Percentiles rank a stretch among this genome's conserved stretches.
phyloP scores from a whole-genome alignment of 1,140 invertebrate genomes.

The Bathynomus jamesi region DNA sequence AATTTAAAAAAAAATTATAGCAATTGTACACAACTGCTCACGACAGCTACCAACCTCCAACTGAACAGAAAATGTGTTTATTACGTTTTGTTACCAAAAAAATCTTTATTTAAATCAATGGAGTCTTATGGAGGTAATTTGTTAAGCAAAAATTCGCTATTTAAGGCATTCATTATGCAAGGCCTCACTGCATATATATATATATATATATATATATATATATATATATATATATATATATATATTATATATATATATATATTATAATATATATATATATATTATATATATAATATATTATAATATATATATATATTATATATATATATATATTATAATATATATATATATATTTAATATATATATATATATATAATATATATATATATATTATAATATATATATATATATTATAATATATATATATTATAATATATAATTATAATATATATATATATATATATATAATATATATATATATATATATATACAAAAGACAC shows the following conservation, averaged over 20 bases:
- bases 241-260: not conserved
- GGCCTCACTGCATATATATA: not conserved
- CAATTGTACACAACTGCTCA: too few relatives aligned
- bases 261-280: not conserved
- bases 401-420: not conserved
- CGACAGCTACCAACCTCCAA: too few relatives aligned
- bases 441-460: not conserved
- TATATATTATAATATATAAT: not conserved
- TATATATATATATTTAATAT: not conserved
- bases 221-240: slow-evolving; percentile 2
- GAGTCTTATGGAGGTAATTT: too few relatives aligned
- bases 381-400: not conserved
- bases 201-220: slow-evolving; percentile 2
- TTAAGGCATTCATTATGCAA: too few relatives aligned
- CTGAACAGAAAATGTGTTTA: too few relatives aligned
- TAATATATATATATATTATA: not conserved
- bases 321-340: not conserved
- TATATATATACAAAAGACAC: not conserved
- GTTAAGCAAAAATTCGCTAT: too few relatives aligned
- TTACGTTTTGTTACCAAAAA: too few relatives aligned
- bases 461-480: not conserved
- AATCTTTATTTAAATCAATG: too few relatives aligned
- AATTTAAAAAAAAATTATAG: too few relatives aligned
- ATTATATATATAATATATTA: not conserved
- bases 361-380: not conserved